Evolutionary conservation across 2,888 invertebrate genomes (phyloP), one percentile per base, ranked within the genome.

Genomic region (Ormia ochracea): DNA sequence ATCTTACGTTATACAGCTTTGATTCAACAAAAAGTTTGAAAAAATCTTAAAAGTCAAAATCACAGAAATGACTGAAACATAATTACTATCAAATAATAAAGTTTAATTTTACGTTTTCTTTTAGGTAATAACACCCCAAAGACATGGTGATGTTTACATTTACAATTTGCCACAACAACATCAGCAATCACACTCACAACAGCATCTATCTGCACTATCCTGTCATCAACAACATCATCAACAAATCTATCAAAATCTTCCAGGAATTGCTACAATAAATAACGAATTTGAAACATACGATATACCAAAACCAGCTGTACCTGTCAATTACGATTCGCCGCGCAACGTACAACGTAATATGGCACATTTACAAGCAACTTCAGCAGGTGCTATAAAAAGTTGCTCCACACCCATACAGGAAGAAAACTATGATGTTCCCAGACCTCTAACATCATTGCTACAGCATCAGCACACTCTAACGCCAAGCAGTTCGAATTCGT

Each of bases 131-230:
- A 93, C 93, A 75, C 93, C 94, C 38, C 93, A 94, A 88, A 93
- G 93, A 88, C 92, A 92, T 89, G 94, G 94, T 84, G 94, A 94
- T 88, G 93, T 94, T 56, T 94, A 93, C 89, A 89, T 94, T 82
- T 94, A 94, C 89, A 93, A 94, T 88, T 91, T 92, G 50, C 76
- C 86, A 92, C 93, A 80, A 91, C 86, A 78, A 72, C 77, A 72
- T 78, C 84, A 33, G 73, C 83, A 79, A 12, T 48, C 79, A 75
- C 69, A 83, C 69, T 78, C 78, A 58, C 79, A 80, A 41, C 80
- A 76, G 21, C 72, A 76, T 41, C 26, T 76, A 19, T 76, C 80
- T 12, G 58, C 63, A 17, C 41, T 89, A 93, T 93, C 88, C 92
- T 93, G 78, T 91, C 85, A 74, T 91, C 85, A 74, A 54, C 82